Conservation (phyloP, 2,888 invertebrate genomes). For the Diadegma fenestrale region DNA sequence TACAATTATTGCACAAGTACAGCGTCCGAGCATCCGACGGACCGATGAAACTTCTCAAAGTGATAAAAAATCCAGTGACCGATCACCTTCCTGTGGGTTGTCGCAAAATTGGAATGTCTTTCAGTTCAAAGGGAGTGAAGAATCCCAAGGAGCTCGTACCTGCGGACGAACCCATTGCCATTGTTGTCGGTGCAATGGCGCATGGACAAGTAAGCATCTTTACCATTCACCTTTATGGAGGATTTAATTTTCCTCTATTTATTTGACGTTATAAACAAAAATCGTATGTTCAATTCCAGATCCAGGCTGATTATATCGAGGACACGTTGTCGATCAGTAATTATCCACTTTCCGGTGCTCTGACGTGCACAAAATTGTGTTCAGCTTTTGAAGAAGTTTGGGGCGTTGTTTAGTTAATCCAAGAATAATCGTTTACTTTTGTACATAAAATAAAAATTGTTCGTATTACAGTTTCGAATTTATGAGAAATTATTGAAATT, state of each 20-base stretch:
- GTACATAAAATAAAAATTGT: constrained; percentile 47
- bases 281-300: constrained; percentile 83
- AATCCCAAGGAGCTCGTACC: constrained; percentile 93
- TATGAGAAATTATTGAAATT: not conserved
- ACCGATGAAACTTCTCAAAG: constrained; percentile 95
- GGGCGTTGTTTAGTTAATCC: constrained; percentile 86
- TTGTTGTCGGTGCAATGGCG: constrained; percentile 98
- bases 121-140: constrained; percentile 91
- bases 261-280: not conserved
- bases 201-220: constrained; percentile 93
- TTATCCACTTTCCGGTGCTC: constrained; percentile 98
- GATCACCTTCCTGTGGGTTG: constrained; percentile 98
- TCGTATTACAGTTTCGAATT: not conserved
- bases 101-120: constrained; percentile 95
- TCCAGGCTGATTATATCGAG: constrained; percentile 94
- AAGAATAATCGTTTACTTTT: constrained; percentile 50
- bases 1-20: constrained; percentile 98
- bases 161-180: constrained; percentile 92
- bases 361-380: constrained; percentile 98
- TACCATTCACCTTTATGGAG: not conserved
- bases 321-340: constrained; percentile 96
- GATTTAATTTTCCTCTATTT: not conserved
- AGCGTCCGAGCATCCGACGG: constrained; percentile 96
- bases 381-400: constrained; percentile 97
- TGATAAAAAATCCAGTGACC: constrained; percentile 98